Base-by-base conservation (phyloP, 2,797 vertebrate species). In the Hydrolagus colliei region DNA sequence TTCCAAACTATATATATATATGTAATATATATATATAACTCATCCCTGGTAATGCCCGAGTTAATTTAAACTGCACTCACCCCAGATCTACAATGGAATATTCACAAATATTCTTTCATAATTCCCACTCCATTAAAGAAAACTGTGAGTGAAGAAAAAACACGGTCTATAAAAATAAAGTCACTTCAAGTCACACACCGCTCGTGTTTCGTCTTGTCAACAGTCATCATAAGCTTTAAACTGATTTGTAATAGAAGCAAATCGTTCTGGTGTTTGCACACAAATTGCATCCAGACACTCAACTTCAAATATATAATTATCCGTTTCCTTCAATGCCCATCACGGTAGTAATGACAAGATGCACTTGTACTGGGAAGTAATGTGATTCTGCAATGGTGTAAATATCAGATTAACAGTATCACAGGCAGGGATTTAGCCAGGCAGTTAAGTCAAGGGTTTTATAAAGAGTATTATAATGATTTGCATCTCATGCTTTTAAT, bases 191-290 rank as follows among this genome's bases (percentile, higher is more conserved):
- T 12, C 9, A 12, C 20, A 65, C 12, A 68, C 18, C 14, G 52
- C 32, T 7, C 41, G 22, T 52, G 71, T 11, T 71, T 84, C 65
- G 68, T 71, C 32, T 6, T 84, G 67, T 68, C 20, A 84, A 84
- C 79, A 52, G 41, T 52, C 79, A 41, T 14, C 63, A 35, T 84
- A 65, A 84, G 41, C 63, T 84, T 84, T 52, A 76, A 68, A 11
- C 65, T 84, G 71, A 84, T 84, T 84, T 11, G 16, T 71, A 84
- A 35, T 84, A 67, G 71, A 84, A 84, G 71, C 27, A 84, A 84
- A 84, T 65, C 41, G 79, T 84, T 84, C 16, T 22, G 65, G 65
- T 84, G 79, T 71, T 84, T 84, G 79, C 62, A 84, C 71, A 71
- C 79, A 84, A 84, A 84, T 84, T 41, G 52, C 79, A 52, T 52